Base-by-base conservation (phyloP, 2,113 vertebrate genomes). In the Candoia aspera region DNA sequence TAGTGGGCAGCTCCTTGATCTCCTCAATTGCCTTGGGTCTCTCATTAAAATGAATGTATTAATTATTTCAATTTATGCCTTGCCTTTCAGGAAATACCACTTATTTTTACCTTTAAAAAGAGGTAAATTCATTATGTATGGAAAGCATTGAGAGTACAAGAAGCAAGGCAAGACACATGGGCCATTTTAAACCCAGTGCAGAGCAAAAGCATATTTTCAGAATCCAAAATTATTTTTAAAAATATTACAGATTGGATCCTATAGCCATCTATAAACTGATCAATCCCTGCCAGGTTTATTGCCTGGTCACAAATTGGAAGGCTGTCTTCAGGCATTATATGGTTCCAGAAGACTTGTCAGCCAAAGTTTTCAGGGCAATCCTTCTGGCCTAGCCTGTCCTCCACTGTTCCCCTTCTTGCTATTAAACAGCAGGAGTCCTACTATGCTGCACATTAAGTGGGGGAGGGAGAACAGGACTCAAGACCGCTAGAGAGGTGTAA, bases 161-260 rank as follows among this genome's bases (percentile, higher is more conserved):
- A 58, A 83, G 17, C 46, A 49, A 53, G 13, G 4, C 17, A 29
- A 84, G 42, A 21, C 17, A 15, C 12, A 19, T 37, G 55, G 8
- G 42, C n/a, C 21, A 11, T 29, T 29, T 57, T 57, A 21, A 68
- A 57, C 2, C 8, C 26, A 68, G n/a, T 59, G 64, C 17, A 79
- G 15, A 83, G 21, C 12, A 90, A 46, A n/a, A 91, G 15, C 26
- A 19, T 5, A 89, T 54, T 87, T 53, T 64, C 84, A 0, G 2
- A 59, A 93, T 62, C 73, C 91, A 59, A 53, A 93, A 90, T 89
- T 5, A 93, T 94, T 29, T 42, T 55, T 90, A 88, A 91, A 89
- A 92, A 86, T 91, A 91, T 64, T 87, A 92, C 10, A 54, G 89
- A 54, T 12, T 42, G 33, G 55, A 33, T 0, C 90, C 86, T 19